phyloP scores from a whole-genome alignment of 2,888 invertebrate genomes.

The Acleris cristana region DNA sequence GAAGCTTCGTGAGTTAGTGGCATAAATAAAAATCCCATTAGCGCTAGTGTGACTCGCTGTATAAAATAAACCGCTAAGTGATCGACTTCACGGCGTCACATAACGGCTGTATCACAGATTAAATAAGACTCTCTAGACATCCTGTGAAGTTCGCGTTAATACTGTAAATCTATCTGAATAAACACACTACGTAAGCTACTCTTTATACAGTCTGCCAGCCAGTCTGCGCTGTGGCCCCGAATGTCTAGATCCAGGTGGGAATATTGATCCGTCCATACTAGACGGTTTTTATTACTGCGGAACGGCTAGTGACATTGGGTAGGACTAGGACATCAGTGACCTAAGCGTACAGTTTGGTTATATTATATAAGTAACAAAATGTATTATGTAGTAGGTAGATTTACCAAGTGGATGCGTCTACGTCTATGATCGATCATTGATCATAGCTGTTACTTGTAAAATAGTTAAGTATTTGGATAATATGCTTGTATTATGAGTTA shows the following conservation, averaged over 20 bases:
- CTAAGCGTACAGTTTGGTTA: slow-evolving; percentile 42
- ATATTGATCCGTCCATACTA: slow-evolving; percentile 57
- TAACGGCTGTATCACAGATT: neutral
- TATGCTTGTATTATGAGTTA: too few relatives aligned
- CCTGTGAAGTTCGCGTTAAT: neutral
- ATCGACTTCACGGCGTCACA: slow-evolving; percentile 11
- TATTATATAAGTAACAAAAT: neutral
- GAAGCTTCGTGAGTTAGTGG: neutral
- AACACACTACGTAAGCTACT: neutral
- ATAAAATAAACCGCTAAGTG: slow-evolving; percentile 5
- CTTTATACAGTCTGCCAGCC: slow-evolving; percentile 42
- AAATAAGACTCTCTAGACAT: neutral
- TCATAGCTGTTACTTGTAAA: too few relatives aligned
- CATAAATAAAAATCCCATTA: slow-evolving; percentile 20
- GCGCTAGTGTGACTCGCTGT: slow-evolving; percentile 2
- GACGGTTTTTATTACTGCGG: slow-evolving; percentile 46
- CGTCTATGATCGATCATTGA: too few relatives aligned
- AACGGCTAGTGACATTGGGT: slow-evolving; percentile 34
- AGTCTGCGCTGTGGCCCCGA: slow-evolving; percentile 56
- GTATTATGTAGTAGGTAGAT: neutral
- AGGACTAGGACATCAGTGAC: slow-evolving; percentile 31
- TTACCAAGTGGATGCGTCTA: too few relatives aligned
- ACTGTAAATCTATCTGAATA: neutral
- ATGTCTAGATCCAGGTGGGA: slow-evolving; percentile 50
- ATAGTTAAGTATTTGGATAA: too few relatives aligned